Conservation (phyloP, 1,140 invertebrate genomes). For the Idris sp. region DNA sequence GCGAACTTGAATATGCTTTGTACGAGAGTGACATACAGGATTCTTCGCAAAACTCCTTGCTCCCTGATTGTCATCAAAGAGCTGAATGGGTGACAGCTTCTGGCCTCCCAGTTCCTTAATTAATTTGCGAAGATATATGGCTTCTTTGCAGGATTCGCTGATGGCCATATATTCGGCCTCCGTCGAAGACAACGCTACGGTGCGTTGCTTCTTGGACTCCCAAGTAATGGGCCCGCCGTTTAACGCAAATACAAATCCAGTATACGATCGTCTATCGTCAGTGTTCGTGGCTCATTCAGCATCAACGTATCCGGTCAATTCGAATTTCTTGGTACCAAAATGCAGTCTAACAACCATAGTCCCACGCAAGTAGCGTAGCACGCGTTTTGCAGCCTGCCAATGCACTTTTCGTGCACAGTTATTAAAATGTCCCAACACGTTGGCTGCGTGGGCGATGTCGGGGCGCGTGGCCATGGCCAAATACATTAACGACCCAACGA, state of each 20-base stretch:
- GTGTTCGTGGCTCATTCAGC: constrained; percentile 60
- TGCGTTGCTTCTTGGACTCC: constrained; percentile 15
- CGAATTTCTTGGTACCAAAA: neutral
- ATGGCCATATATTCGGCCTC: constrained; percentile 18
- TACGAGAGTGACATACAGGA: constrained; percentile 9
- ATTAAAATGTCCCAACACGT: neutral
- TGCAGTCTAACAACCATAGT: constrained; percentile 34
- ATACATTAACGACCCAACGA: constrained; percentile 1
- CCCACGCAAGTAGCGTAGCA: constrained; percentile 58
- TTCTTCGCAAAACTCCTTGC: constrained; percentile 14
- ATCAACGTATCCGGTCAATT: constrained; percentile 55
- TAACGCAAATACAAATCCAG: constrained; percentile 5
- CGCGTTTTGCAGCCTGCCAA: constrained; percentile 50
- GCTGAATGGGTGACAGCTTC: neutral
- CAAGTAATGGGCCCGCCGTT: constrained; percentile 4
- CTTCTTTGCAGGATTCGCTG: constrained; percentile 8
- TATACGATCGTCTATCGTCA: constrained; percentile 15
- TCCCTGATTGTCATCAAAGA: constrained; percentile 11
- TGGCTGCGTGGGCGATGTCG: neutral
- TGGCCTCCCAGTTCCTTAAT: neutral
- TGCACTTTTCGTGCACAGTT: constrained; percentile 5
- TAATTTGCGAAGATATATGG: neutral
- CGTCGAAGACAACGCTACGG: constrained; percentile 4
- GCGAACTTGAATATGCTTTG: constrained; percentile 21
- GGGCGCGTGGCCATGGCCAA: neutral